A percentile compares a stretch with the other conserved stretches of the same genome.
Conservation (phyloP, 2,797 vertebrate genomes). For the Silurus aristotelis region DNA sequence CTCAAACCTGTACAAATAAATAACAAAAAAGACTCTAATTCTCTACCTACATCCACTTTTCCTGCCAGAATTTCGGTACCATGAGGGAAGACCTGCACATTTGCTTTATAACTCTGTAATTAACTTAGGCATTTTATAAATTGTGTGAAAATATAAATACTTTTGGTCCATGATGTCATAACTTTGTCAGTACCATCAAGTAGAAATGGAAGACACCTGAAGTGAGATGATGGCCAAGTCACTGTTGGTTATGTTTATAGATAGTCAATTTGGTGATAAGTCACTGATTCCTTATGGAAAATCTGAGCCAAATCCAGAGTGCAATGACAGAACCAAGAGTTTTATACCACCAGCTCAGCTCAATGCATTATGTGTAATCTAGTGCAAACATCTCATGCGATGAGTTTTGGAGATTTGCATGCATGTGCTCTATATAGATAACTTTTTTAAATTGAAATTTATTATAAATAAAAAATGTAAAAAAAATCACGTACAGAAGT, state of each 20-base stretch:
- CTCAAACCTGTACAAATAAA: conserved; percentile 16
- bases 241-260: neutral
- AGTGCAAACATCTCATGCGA: no score
- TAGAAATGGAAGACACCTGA: neutral
- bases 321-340: neutral
- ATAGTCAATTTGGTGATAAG: neutral
- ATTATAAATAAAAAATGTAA: no score
- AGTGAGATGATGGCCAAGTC: neutral
- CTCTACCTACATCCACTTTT: conserved; percentile 75
- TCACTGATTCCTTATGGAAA: neutral
- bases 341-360: neutral
- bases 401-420: no score
- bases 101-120: conserved; percentile 53
- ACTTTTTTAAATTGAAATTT: no score
- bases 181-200: neutral
- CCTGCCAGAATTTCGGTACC: conserved; percentile 84
- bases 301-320: neutral
- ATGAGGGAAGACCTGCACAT: conserved; percentile 66
- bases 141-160: neutral
- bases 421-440: no score
- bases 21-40: conserved; percentile 32
- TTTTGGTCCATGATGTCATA: neutral
- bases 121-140: neutral
- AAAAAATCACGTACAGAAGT: no score
- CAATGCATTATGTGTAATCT: no score